These are phyloP conservation scores for Theodoxus fluviatilis DNA, from an alignment of 2,888 invertebrate genomes.

Conservation along the genomic window DNA sequence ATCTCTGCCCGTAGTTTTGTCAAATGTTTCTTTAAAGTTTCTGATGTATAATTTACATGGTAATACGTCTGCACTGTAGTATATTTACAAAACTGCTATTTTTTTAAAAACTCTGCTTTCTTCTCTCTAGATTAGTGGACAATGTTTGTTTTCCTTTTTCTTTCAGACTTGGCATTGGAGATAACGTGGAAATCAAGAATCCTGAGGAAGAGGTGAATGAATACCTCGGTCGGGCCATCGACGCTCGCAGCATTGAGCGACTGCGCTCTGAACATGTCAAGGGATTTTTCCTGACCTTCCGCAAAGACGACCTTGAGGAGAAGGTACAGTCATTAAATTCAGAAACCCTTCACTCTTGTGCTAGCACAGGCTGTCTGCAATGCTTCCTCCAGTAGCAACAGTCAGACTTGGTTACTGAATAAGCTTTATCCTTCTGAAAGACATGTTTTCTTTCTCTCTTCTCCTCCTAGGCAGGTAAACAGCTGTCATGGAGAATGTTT, in stretches of 20 bases:
- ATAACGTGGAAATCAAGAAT: slow-evolving; percentile 66
- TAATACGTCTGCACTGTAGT: no score
- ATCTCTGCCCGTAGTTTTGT: no score
- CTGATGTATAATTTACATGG: no score
- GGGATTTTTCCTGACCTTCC: slow-evolving; percentile 84
- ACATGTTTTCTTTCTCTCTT: background rate
- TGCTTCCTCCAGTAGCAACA: no score
- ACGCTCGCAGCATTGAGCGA: slow-evolving; percentile 90
- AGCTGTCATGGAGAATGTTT: background rate
- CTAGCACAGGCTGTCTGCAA: no score
- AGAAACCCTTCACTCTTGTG: no score
- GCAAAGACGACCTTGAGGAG: slow-evolving; percentile 79
- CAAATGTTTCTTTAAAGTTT: no score
- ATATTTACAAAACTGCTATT: no score
- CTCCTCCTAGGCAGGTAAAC: no score
- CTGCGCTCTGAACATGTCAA: slow-evolving; percentile 88
- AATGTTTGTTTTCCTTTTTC: slow-evolving; percentile 7
- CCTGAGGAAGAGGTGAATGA: slow-evolving; percentile 92
- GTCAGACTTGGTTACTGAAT: background rate
- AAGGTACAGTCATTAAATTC: slow-evolving; percentile 71
- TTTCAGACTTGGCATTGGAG: slow-evolving; percentile 77
- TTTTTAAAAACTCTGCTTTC: no score
- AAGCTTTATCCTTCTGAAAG: background rate
- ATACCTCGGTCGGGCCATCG: slow-evolving; percentile 93
- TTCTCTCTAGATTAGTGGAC: no score